Evolutionary conservation across 2,888 invertebrate species (phyloP).

Genomic region (Petrophora chlorosata): DNA sequence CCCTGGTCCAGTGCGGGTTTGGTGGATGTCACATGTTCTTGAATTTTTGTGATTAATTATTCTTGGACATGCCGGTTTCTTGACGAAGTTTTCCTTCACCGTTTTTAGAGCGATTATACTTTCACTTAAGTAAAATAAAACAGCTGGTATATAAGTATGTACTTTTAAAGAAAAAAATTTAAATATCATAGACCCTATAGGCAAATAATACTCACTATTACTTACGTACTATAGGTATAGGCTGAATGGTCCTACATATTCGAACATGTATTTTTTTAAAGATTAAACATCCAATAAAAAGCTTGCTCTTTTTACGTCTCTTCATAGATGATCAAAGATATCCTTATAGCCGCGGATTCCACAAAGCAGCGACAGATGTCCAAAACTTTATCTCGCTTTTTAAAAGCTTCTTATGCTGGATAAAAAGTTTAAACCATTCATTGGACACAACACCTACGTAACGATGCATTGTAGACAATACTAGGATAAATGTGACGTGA

Average conservation of each 20-base stretch:
- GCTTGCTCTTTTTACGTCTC: constrained; percentile 60
- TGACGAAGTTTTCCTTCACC: too few species aligned
- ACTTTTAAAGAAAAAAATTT: too few species aligned
- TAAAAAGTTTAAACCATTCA: constrained; percentile 73
- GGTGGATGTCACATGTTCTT: too few species aligned
- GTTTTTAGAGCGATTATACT: too few species aligned
- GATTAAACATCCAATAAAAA: constrained; percentile 31
- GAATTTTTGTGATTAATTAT: too few species aligned
- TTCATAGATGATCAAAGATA: constrained; percentile 52
- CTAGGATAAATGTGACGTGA: constrained; percentile 76
- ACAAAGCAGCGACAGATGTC: constrained; percentile 75
- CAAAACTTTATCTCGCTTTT: constrained; percentile 55
- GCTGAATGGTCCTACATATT: too few species aligned
- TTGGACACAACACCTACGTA: constrained; percentile 76
- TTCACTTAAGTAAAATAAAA: background rate
- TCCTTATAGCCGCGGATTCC: constrained; percentile 51
- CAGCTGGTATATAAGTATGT: background rate
- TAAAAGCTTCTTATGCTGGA: constrained; percentile 54
- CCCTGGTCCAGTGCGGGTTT: too few species aligned
- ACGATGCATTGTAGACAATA: constrained; percentile 73
- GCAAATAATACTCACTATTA: too few species aligned
- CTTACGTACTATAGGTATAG: too few species aligned
- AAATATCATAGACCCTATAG: too few species aligned
- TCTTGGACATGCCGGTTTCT: too few species aligned
- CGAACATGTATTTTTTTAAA: background rate